These are phyloP conservation scores for Andrena bicolor DNA, from an alignment of 2,888 invertebrate genomes.

Conservation along the genomic window DNA sequence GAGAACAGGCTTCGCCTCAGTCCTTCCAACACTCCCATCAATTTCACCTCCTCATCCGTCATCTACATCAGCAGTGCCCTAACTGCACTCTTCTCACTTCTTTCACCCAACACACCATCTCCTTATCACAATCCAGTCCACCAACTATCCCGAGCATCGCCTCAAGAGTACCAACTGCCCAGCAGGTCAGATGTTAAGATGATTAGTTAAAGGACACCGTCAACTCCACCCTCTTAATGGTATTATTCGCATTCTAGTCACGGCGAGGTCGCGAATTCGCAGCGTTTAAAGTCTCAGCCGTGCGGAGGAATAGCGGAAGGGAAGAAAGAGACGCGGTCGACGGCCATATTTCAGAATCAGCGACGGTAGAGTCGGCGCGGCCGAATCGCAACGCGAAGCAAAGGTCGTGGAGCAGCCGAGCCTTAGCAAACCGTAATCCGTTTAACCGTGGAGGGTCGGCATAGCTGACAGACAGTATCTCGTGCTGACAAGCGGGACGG, in stretches of 20 bases:
- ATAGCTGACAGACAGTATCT: conserved; percentile 71
- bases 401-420: conserved; percentile 52
- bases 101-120: neutral
- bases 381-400: conserved; percentile 32
- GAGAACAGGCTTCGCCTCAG: too few relatives aligned
- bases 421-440: conserved; percentile 64
- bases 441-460: conserved; percentile 65
- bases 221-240: neutral
- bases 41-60: neutral
- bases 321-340: conserved; percentile 21
- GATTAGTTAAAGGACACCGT: neutral
- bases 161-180: neutral
- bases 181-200: neutral
- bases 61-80: neutral
- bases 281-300: neutral
- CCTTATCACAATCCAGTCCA: neutral
- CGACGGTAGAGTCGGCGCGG: conserved; percentile 29
- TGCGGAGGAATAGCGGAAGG: neutral
- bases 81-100: neutral
- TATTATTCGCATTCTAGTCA: conserved; percentile 3
- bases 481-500: conserved; percentile 75
- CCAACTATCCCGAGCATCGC: neutral
- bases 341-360: conserved; percentile 71
- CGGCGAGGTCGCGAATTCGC: conserved; percentile 1
- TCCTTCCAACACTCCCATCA: too few relatives aligned